Evolutionary conservation across 2,797 vertebrate species (phyloP).

Genomic region (Phrynocephalus guinanensis): DNA sequence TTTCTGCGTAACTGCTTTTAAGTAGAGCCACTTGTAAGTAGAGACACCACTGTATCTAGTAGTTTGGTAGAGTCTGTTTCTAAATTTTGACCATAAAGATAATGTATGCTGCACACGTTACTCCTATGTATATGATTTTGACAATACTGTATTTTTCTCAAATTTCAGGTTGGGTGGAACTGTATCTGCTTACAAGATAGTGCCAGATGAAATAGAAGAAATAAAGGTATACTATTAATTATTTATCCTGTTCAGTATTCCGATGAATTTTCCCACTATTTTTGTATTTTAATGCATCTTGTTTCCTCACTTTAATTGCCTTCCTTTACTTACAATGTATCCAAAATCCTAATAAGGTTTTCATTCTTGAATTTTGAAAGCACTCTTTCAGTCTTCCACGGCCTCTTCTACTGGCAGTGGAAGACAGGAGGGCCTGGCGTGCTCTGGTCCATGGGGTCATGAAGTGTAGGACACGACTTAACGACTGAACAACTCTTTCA

Average conservation of each 20-base stretch:
- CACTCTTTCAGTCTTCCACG: background rate
- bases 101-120: slow-evolving; percentile 4
- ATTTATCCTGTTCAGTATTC: slow-evolving; percentile 56
- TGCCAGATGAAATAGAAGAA: slow-evolving; percentile 98
- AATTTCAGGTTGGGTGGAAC: slow-evolving; percentile 94
- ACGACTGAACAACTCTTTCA: too few relatives aligned
- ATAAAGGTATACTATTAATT: slow-evolving; percentile 90
- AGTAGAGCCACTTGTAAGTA: too few relatives aligned
- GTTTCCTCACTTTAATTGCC: slow-evolving; percentile 4
- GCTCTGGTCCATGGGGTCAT: too few relatives aligned
- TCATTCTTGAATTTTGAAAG: slow-evolving; percentile 9
- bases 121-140: slow-evolving; percentile 58
- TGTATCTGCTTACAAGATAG: slow-evolving; percentile 98
- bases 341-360: background rate
- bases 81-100: background rate
- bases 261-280: slow-evolving; percentile 42
- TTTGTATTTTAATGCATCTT: slow-evolving; percentile 30
- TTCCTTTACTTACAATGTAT: background rate
- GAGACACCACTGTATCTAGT: background rate
- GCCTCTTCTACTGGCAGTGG: too few relatives aligned
- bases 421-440: too few relatives aligned
- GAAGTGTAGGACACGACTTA: too few relatives aligned
- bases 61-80: slow-evolving; percentile 10
- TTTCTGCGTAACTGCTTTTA: too few relatives aligned
- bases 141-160: slow-evolving; percentile 73